Conservation (phyloP, 2,113 vertebrate genomes). For the Megaleporinus macrocephalus region DNA sequence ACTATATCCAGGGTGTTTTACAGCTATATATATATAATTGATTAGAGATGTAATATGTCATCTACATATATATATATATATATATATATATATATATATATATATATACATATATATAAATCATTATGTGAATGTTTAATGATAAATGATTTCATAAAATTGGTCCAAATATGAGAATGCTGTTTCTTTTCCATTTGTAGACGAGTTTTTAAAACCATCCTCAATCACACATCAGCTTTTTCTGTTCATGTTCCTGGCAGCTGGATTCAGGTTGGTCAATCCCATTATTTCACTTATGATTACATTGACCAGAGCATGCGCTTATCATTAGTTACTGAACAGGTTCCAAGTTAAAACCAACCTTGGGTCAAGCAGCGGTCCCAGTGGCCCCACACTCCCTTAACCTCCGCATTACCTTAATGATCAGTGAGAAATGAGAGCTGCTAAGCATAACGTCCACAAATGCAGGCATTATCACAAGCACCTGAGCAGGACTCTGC, state of each 20-base stretch:
- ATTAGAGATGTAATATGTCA: too few relatives aligned
- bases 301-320: constrained; percentile 41
- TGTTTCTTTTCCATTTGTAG: too few relatives aligned
- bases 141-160: too few relatives aligned
- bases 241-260: constrained; percentile 7
- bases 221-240: background rate
- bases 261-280: constrained; percentile 28
- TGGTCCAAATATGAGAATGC: too few relatives aligned
- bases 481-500: constrained; percentile 63
- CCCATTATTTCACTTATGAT: constrained; percentile 41
- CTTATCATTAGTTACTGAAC: constrained; percentile 51
- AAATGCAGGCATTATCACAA: constrained; percentile 64
- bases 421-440: constrained; percentile 71
- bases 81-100: too few relatives aligned
- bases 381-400: constrained; percentile 46
- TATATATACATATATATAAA: too few relatives aligned
- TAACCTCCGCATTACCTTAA: constrained; percentile 58
- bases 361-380: constrained; percentile 54
- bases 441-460: constrained; percentile 69
- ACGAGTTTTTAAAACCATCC: background rate
- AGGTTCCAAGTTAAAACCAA: constrained; percentile 50
- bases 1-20: too few relatives aligned
- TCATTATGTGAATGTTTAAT: too few relatives aligned
- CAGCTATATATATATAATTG: too few relatives aligned
- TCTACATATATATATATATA: too few relatives aligned